These are phyloP conservation scores for Penaeus japonicus DNA, from an alignment of 1,140 invertebrate species.

Conservation along the genomic window DNA sequence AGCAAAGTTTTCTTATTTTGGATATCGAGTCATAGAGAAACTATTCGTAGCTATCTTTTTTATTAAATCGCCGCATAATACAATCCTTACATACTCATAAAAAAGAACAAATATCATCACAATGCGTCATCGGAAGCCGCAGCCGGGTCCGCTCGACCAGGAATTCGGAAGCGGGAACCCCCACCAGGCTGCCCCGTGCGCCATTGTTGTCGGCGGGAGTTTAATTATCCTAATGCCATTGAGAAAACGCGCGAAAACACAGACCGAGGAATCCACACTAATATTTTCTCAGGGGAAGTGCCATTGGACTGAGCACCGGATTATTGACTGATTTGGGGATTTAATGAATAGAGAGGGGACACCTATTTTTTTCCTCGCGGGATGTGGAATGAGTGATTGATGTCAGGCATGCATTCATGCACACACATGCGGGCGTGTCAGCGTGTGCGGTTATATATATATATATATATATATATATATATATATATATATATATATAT, in stretches of 20 bases:
- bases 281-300: conserved; percentile 38
- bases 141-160: neutral
- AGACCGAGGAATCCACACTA: neutral
- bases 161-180: neutral
- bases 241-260: conserved; percentile 9
- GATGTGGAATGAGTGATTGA: neutral
- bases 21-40: too few species aligned
- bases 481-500: neutral
- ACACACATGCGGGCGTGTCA: too few species aligned
- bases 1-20: too few species aligned
- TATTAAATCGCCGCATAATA: too few species aligned
- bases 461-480: neutral
- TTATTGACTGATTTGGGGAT: neutral
- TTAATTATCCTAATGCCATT: conserved; percentile 35
- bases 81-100: too few species aligned
- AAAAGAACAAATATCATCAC: too few species aligned
- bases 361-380: neutral
- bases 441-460: too few species aligned
- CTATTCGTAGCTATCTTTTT: too few species aligned
- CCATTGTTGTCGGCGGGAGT: conserved; percentile 6
- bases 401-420: neutral
- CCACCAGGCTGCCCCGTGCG: neutral
- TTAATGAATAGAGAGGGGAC: neutral
- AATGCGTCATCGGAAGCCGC: neutral
- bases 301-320: neutral